Conservation (phyloP, 2,888 invertebrate species). For the Coremacera marginata region DNA sequence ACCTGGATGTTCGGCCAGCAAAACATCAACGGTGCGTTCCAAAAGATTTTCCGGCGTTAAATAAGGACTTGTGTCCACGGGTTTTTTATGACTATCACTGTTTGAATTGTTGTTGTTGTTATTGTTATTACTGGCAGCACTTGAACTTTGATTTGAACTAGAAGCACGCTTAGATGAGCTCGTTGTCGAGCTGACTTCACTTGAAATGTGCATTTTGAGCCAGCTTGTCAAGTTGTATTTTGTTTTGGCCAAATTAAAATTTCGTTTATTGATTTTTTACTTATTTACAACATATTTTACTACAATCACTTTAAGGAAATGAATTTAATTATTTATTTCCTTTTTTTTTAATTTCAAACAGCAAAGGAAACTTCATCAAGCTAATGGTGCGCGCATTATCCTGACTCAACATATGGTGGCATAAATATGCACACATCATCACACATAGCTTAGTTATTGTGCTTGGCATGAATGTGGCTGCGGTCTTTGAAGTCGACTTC, state of each 20-base stretch:
- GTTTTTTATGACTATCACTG: constrained; percentile 57
- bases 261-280: constrained; percentile 21
- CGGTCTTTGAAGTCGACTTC: constrained; percentile 22
- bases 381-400: background rate
- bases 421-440: background rate
- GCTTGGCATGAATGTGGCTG: constrained; percentile 15
- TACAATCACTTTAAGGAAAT: constrained; percentile 18
- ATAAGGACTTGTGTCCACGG: constrained; percentile 68
- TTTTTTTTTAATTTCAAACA: background rate
- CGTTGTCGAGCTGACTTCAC: constrained; percentile 83
- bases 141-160: constrained; percentile 28
- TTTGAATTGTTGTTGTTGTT: constrained; percentile 57
- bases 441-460: background rate
- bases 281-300: constrained; percentile 15
- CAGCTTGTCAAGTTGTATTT: constrained; percentile 35
- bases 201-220: constrained; percentile 79
- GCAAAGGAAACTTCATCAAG: background rate
- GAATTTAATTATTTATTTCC: background rate
- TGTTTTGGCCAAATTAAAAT: constrained; percentile 51
- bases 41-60: constrained; percentile 86
- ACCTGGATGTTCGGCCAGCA: constrained; percentile 91
- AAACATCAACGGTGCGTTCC: constrained; percentile 85
- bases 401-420: background rate
- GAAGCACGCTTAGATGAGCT: constrained; percentile 54
- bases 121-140: constrained; percentile 47